Base-by-base conservation (phyloP, 2,113 vertebrate species). In the Gallinago paraguaiae region DNA sequence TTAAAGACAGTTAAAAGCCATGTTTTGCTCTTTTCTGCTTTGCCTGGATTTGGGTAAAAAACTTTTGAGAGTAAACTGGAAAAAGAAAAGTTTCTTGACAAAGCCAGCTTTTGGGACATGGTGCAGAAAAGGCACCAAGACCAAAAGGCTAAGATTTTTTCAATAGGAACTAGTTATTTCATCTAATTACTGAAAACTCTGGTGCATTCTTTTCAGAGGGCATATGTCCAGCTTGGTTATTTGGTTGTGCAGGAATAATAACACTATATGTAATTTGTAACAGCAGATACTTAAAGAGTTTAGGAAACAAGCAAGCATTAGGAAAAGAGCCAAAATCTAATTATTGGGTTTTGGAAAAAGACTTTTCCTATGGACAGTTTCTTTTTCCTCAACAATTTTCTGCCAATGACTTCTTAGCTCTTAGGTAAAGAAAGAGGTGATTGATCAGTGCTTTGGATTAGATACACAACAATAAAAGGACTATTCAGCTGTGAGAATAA, bases 341-440 rank as follows among this genome's bases (percentile, higher is more conserved):
- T 69, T 37, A 71, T 56, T 20, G 9, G 10, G 17, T 45, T 85
- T 71, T 53, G 19, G 20, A 77, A 83, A 81, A 17, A 51, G 24
- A 16, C 6, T 39, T 91, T 65, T 76, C 20, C 13, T 51, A 11
- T 30, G 13, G 20, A 17, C 1, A 19, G 5, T 0, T 13, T 46
- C 64, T 64, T 87, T 82, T 74, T 17, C 6, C 35, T 37, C 17
- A 64, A 50, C 8, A 45, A 53, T 81, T 82, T 88, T 61, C 27
- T 75, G 13, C 13, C 56, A 74, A 14, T 37, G 8, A 2, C 45
- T 89, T 72, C 4, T 83, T 46, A 56, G 9, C 4, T 35, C 5
- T 63, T 37, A 41, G 16, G 7, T 33, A 48, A 67, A 22, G 19
- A 35, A 54, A 61, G 25, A 3, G 4, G 2, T 1, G 0, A 6